Conservation (phyloP, 2,113 vertebrate species). For the Cavia aperea region DNA sequence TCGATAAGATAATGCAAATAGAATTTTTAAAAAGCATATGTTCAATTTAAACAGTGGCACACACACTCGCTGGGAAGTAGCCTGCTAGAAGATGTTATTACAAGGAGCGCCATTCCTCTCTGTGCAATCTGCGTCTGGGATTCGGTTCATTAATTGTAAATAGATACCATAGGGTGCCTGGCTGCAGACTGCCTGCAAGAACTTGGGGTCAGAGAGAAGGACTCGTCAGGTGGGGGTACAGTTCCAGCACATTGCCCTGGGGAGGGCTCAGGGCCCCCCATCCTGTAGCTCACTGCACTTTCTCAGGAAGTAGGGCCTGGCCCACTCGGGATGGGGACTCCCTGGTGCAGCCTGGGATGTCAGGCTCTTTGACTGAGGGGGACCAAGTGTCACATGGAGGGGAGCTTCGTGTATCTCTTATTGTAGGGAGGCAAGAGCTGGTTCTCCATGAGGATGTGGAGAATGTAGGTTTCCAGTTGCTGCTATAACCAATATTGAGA, state of each 20-base stretch:
- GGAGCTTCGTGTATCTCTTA: neutral
- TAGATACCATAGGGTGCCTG: neutral
- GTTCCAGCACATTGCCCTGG: accelerated
- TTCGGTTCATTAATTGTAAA: conserved; percentile 56
- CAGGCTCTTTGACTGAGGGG: neutral
- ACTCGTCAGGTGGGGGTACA: neutral
- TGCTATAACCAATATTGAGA: accelerated
- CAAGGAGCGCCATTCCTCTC: conserved; percentile 34
- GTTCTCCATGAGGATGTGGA: neutral
- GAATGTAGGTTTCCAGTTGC: accelerated
- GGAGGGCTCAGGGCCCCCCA: too few species aligned
- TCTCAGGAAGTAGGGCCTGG: neutral
- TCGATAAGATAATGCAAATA: conserved; percentile 71
- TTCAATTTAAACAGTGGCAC: conserved; percentile 55
- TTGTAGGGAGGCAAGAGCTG: accelerated
- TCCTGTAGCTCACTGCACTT: neutral
- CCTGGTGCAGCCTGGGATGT: neutral
- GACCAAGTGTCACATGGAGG: accelerated
- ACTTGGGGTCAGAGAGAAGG: neutral
- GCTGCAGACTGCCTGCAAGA: neutral
- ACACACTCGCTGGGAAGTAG: conserved; percentile 50
- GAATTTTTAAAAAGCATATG: conserved; percentile 48
- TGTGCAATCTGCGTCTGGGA: neutral
- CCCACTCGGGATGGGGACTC: accelerated
- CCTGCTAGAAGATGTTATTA: conserved; percentile 45